Evolutionary conservation across 2,888 invertebrate species (phyloP).

Genomic region (Ernsta delagoae): DNA sequence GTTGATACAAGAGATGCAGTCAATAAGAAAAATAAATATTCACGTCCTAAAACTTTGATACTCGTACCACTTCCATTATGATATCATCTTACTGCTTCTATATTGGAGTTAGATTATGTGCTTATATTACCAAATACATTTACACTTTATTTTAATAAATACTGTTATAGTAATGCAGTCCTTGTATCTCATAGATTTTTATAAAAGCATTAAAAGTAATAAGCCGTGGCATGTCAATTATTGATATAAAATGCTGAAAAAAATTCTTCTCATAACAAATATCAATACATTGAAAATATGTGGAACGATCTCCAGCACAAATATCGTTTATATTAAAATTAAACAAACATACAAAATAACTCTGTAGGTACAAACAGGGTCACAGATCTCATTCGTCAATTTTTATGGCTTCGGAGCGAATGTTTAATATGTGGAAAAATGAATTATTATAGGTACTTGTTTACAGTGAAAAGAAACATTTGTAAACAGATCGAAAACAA

Average conservation of each 20-base stretch:
- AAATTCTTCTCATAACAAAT: no score
- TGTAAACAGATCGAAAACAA: neutral
- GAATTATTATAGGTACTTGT: constrained; percentile 29
- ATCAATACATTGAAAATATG: neutral
- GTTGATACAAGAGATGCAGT: neutral
- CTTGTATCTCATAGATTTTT: no score
- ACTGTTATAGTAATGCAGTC: no score
- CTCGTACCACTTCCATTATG: no score
- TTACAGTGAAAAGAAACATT: constrained; percentile 16
- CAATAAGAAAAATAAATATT: neutral
- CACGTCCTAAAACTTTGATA: neutral
- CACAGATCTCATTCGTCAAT: constrained; percentile 8
- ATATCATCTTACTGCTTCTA: no score
- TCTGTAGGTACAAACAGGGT: neutral
- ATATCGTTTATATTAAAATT: constrained; percentile 6
- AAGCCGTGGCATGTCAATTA: no score
- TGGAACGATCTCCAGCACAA: neutral
- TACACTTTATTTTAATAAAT: no score
- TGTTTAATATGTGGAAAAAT: neutral
- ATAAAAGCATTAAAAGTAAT: no score
- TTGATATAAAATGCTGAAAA: no score
- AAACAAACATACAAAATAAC: constrained; percentile 12
- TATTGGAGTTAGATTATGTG: no score
- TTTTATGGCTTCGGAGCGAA: constrained; percentile 11
- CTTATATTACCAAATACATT: no score